Base-by-base conservation (phyloP, 2,888 invertebrate species). In the Lacanobia wlatinum region DNA sequence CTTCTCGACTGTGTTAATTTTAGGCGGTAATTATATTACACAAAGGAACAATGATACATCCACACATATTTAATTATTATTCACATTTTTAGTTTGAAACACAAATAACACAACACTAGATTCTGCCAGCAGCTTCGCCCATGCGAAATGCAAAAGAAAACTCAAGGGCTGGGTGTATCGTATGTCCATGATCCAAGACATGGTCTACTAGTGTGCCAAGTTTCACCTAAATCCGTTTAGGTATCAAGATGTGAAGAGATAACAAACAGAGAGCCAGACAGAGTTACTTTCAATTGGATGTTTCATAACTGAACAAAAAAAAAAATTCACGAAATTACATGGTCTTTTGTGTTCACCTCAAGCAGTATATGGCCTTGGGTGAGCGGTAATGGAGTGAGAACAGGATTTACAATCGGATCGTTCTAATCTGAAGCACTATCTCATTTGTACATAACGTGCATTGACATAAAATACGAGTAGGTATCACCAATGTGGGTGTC, bases 1-100 rank as follows among this genome's bases (percentile, higher is more conserved):
- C 53, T 67, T 70, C 69, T 85, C 74, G 73, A 84, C 80, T 78
- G 79, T 76, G 79, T 78, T 79, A 78, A 86, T 79, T 78, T 56
- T 56, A 53, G 66, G 66, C 34, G 28, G 18, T 52, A 53, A 68
- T 61, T 58, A 60, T 12, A 52, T 21, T 46, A 46, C 71, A 58
- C 1, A 50, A 53, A 68, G 16, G 34, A 34, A 34, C 34, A 34
- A 34, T 34, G 34, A 34, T 34, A 34, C 4, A 34, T 34, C 6
- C 34, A 34, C 34, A 34, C 6, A 34, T 34, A 34, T 5, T 5
- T 5, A 2, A 34, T 34, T 34, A 34, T 4, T 34, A 40, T 48
- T 48, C 2, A 55, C 48, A 40, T 69, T 69, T 43, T 18, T 18
- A 43, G 12, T 61, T n/a, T 28, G 0, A 34, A 10, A 28, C 55